These are phyloP conservation scores for Napeogenes sylphis DNA, from an alignment of 2,888 invertebrate genomes.

Conservation along the genomic window DNA sequence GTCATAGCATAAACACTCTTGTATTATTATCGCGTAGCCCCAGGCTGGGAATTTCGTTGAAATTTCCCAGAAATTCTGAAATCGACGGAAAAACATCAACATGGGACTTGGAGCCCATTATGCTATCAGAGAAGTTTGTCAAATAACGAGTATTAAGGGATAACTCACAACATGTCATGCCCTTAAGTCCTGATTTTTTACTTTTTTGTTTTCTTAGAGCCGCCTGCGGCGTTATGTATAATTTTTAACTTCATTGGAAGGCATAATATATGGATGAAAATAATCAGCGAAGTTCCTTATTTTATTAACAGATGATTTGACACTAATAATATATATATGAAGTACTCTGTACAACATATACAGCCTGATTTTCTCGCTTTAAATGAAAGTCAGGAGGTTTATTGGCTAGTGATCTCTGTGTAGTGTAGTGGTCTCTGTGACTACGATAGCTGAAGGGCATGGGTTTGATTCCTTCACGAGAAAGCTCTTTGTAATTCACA, in stretches of 20 bases:
- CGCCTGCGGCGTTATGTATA: conserved; percentile 35
- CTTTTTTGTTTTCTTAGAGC: conserved; percentile 22
- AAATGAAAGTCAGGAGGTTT: background rate
- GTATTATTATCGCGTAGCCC: conserved; percentile 18
- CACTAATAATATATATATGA: too few species aligned
- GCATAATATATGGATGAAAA: too few species aligned
- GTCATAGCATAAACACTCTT: conserved; percentile 1
- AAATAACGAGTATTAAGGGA: conserved; percentile 69
- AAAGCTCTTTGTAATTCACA: too few species aligned
- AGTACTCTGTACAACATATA: conserved; percentile 10
- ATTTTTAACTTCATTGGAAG: background rate
- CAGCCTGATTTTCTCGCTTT: conserved; percentile 17
- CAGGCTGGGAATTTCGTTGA: conserved; percentile 12
- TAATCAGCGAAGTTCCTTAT: too few species aligned
- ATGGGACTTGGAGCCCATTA: conserved; percentile 47
- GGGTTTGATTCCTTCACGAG: too few species aligned
- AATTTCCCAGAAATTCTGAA: conserved; percentile 26
- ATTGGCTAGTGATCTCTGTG: too few species aligned
- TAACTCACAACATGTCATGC: conserved; percentile 48
- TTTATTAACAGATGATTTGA: too few species aligned
- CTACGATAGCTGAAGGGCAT: too few species aligned
- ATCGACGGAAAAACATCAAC: conserved; percentile 45
- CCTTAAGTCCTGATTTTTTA: conserved; percentile 29
- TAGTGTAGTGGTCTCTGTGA: too few species aligned
- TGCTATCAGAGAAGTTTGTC: conserved; percentile 68